Base-by-base conservation (phyloP, 2,113 vertebrate species). In the Otus sunia region DNA sequence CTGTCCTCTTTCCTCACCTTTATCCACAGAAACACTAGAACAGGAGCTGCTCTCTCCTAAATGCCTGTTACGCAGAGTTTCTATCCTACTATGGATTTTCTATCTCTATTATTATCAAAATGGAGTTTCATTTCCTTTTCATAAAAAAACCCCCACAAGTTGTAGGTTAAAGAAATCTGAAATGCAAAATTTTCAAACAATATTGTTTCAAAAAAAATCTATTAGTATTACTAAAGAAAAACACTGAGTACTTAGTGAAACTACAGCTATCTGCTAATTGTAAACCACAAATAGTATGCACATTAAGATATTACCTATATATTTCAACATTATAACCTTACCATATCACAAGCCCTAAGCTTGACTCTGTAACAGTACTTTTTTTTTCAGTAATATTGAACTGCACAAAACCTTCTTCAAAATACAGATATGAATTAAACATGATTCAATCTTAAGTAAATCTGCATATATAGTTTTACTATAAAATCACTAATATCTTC, bases 361-460 rank as follows among this genome's bases (percentile, higher is more conserved):
- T 9, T 20, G 12, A 62, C 29, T 50, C 39, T 72, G 49, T 23
- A 63, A 47, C 88, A 86, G 25, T 82, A 71, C 25, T 88, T 5
- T 45, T 86, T 82, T 63, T 84, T 86, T 73, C 41, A 29, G 43
- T 32, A 87, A 67, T 63, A 67, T 3, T 78, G 56, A 81, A 86
- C 56, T n/a, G 27, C 43, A 77, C 9, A 71, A 93, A 93, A 32
- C 19, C 18, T 45, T 80, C 55, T 84, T 41, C 17, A 75, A 96
- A 94, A 91, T 47, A 92, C 10, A 83, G 29, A 27, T 71, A 96
- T 88, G 76, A 92, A 85, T 95, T 94, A 97, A 96, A 96, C 41
- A 93, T 82, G 47, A 52, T 66, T 88, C 50, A 68, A 64, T 30
- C 69, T 82, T 84, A 95, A 94, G 92, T 62, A 94, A 89, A 36